Evolutionary conservation across 2,888 invertebrate species (phyloP), one percentile per base, ranked within the genome.

Genomic region (Drosophila austrosaltans): DNA sequence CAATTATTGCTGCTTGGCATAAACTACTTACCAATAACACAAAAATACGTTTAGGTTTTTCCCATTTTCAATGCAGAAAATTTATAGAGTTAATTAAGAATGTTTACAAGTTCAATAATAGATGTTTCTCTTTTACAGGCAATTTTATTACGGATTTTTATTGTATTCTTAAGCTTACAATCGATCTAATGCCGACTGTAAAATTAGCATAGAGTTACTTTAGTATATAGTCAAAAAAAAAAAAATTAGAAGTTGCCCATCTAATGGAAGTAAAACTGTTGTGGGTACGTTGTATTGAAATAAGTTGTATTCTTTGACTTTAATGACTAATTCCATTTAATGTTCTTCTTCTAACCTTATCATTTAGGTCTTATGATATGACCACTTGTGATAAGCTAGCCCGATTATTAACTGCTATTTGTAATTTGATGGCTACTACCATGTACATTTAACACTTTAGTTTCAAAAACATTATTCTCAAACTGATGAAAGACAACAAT

Each of bases 11-110:
- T 60, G 54, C 25, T 28, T 28, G 53, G 42, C 53, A 53, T 58
- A 8, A 71, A 22, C 40, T 32, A 20, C 22, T 58, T 58, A 12
- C 1, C 44, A 72, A 70, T 70, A 70, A 42, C n/a, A 6, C 7
- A 48, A 48, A 16, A 22, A 28, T 57, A 20, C 48, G 53, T 32
- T 40, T 70, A 16, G 10, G 36, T 48, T 48, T 69, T 70, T 53
- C 58, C 30, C 32, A 56, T 44, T 25, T 7, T 39, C 36, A 28
- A 3, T 30, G 6, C 6, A 28, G 28, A 28, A 2, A 28, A 32
- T 48, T 48, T 48, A 48, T 25, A 42, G 8, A 57, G 25, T 32
- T 42, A 71, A 71, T 39, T 44, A 20, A 25, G n/a, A 42, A 61
- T 36, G 8, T 36, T 36, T 30, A 30, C 6, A 30, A 30, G 30